Conservation (phyloP, 2,888 invertebrate genomes). For the Tortrix viridana region DNA sequence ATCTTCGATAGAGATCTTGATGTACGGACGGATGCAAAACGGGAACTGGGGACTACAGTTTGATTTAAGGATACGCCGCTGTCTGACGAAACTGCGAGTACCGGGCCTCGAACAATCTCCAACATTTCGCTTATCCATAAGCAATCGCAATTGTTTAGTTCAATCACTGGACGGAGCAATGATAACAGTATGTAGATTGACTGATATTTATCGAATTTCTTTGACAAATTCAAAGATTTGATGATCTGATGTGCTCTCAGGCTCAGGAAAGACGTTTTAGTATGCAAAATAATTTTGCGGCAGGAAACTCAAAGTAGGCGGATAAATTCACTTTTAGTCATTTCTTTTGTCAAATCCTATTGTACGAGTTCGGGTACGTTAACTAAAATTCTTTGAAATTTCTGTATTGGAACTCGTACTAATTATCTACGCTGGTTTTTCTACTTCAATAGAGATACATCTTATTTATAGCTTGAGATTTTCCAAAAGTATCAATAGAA, state of each 20-base stretch:
- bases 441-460: background rate
- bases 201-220: conserved; percentile 51
- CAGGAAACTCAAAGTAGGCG: conserved; percentile 9
- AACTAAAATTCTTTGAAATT: too few relatives aligned
- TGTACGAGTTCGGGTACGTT: too few relatives aligned
- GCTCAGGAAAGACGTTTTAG: conserved; percentile 14
- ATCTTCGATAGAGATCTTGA: conserved; percentile 82
- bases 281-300: conserved; percentile 15
- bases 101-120: conserved; percentile 57
- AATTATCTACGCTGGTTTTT: too few relatives aligned
- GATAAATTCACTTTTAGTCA: background rate
- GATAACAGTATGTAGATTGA: conserved; percentile 51
- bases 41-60: conserved; percentile 66
- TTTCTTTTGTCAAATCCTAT: background rate
- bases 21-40: conserved; percentile 83
- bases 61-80: conserved; percentile 76
- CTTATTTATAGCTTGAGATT: background rate
- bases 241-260: background rate
- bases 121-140: conserved; percentile 62
- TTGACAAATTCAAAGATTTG: conserved; percentile 40
- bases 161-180: conserved; percentile 52
- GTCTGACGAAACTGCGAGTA: conserved; percentile 54
- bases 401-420: too few relatives aligned
- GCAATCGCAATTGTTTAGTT: conserved; percentile 71
- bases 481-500: conserved; percentile 16